phyloP scores from a whole-genome alignment of 2,888 invertebrate genomes.

The Oscheius sp. region DNA sequence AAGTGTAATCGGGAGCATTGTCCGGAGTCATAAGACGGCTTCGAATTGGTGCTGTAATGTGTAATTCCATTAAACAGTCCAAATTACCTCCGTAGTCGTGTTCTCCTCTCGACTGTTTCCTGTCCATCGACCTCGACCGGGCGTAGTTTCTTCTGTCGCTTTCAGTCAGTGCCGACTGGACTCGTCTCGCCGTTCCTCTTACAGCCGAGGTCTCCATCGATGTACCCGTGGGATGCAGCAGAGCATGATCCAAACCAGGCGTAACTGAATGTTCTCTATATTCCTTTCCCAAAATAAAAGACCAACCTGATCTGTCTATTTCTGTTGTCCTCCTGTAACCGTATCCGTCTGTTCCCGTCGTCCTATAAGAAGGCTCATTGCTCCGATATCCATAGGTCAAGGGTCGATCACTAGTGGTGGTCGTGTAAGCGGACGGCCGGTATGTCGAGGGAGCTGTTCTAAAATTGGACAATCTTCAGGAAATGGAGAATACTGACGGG shows the following conservation, averaged over 20 bases:
- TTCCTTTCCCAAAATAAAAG: too few species aligned
- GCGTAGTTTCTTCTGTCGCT: slow-evolving; percentile 52
- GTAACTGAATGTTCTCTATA: neutral
- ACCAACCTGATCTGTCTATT: slow-evolving; percentile 18
- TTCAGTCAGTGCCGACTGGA: slow-evolving; percentile 57
- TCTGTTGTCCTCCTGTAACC: slow-evolving; percentile 37
- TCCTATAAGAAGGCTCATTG: neutral
- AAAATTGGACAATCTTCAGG: neutral
- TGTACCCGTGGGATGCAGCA: neutral
- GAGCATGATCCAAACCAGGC: slow-evolving; percentile 17
- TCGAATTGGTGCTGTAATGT: slow-evolving; percentile 33
- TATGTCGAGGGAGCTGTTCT: slow-evolving; percentile 51
- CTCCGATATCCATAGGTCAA: slow-evolving; percentile 39
- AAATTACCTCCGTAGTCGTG: slow-evolving; percentile 40
- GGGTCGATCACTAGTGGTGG: slow-evolving; percentile 50
- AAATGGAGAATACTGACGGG: slow-evolving; percentile 25
- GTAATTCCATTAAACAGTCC: neutral
- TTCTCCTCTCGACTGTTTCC: slow-evolving; percentile 49
- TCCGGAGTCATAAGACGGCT: slow-evolving; percentile 57
- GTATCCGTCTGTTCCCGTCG: slow-evolving; percentile 14
- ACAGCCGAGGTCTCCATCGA: slow-evolving; percentile 23
- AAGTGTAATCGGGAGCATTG: slow-evolving; percentile 60
- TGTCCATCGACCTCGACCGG: slow-evolving; percentile 58
- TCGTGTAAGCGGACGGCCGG: slow-evolving; percentile 48
- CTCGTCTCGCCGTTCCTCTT: slow-evolving; percentile 52